Evolutionary conservation across 2,113 vertebrate genomes (phyloP).

Genomic region (Centropristis striata): DNA sequence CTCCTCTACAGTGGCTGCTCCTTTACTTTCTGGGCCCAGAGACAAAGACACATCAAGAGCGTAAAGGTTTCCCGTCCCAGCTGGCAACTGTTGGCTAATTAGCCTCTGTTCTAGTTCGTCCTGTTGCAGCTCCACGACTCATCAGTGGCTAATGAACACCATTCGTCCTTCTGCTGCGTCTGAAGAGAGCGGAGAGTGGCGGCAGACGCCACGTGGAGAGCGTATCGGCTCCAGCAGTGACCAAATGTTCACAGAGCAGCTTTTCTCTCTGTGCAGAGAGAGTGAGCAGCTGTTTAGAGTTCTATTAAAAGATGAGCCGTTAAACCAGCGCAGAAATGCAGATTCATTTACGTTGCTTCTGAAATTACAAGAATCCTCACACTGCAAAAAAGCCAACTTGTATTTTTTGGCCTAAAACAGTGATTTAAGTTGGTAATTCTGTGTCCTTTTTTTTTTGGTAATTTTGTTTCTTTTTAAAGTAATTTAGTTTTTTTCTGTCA

Average conservation of each 20-base stretch:
- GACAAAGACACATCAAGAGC: conserved; percentile 34
- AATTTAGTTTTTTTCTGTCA: too few relatives aligned
- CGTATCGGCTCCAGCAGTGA: conserved; percentile 9
- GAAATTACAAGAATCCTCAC: neutral
- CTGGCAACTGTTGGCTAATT: conserved; percentile 61
- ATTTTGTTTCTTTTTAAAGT: too few relatives aligned
- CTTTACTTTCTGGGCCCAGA: conserved; percentile 18
- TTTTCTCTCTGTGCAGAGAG: neutral
- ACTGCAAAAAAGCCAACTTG: too few relatives aligned
- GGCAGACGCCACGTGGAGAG: conserved; percentile 11
- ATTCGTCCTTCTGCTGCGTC: conserved; percentile 33
- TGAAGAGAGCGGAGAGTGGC: conserved; percentile 5
- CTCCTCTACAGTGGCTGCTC: neutral
- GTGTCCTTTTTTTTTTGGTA: too few relatives aligned
- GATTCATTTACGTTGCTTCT: neutral
- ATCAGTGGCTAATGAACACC: conserved; percentile 56
- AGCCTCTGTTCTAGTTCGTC: conserved; percentile 33
- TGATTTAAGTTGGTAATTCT: too few relatives aligned
- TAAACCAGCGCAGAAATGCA: neutral
- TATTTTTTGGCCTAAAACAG: too few relatives aligned
- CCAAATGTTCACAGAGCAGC: conserved; percentile 4
- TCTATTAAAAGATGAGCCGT: neutral
- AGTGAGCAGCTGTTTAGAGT: conserved; percentile 8
- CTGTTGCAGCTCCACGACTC: conserved; percentile 34
- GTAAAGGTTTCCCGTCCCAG: conserved; percentile 38